Percentiles rank a stretch among this genome's conserved stretches.
phyloP scores from a whole-genome alignment of 2,113 vertebrate genomes.

The Passer montanus region DNA sequence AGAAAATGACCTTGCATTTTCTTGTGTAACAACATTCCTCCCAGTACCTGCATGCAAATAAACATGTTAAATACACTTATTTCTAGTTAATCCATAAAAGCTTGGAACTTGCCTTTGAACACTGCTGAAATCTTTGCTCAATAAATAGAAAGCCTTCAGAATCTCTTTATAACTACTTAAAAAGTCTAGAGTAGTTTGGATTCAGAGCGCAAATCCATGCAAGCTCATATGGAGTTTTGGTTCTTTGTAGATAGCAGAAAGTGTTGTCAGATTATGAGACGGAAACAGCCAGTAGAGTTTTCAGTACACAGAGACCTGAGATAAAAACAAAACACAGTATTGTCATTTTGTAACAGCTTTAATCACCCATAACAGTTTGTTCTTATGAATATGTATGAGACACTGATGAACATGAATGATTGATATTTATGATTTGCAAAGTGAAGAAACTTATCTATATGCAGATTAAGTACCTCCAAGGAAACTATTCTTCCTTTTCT shows the following conservation, averaged over 20 bases:
- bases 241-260: conserved; percentile 38
- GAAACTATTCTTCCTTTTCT: conserved; percentile 13
- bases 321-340: conserved; percentile 13
- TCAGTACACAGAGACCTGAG: conserved; percentile 11
- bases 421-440: conserved; percentile 47
- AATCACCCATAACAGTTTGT: conserved; percentile 6
- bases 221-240: background rate
- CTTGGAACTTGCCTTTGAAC: background rate
- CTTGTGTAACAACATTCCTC: background rate
- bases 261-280: background rate
- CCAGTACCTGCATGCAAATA: background rate
- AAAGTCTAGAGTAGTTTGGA: background rate
- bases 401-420: conserved; percentile 53
- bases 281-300: conserved; percentile 32
- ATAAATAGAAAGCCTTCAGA: background rate
- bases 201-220: background rate
- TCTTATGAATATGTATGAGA: conserved; percentile 56
- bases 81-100: background rate
- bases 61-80: background rate
- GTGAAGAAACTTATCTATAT: conserved; percentile 44
- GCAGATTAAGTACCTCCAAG: conserved; percentile 48
- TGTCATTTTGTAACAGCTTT: conserved; percentile 26
- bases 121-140: background rate
- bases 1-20: background rate
- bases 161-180: background rate